Base-by-base conservation (phyloP, 1,140 invertebrate species). In the Teleogryllus occipitalis region DNA sequence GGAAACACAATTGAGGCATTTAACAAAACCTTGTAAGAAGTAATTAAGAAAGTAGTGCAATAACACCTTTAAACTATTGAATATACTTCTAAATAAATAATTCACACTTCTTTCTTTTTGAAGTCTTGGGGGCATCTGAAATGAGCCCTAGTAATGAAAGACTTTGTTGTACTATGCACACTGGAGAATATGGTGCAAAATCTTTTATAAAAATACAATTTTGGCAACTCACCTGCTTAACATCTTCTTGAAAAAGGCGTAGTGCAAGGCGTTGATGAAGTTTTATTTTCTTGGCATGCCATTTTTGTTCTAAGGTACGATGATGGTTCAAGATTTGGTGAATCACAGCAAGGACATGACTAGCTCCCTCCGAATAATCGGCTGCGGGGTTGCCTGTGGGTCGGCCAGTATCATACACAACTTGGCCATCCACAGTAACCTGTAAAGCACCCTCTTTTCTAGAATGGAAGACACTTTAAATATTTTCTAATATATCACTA, bases 271-370 rank as follows among this genome's bases (percentile, higher is more conserved):
- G 89, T 87, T 99, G 97, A 87, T 98, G 96, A 22, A 98, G 87
- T 85, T 97, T 95, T 47, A 98, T 94, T 87, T 98, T 95, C 80
- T 97, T 95, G 75, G 93, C 91, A 83, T 97, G 96, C 95, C 97
- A 99, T 76, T 96, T 91, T 82, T 96, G 94, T 87, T 99, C 97
- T 7, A 99, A 87, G 0, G 94, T 92, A 80, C 97, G 87, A 84
- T 99, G 97, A 85, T 98, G 96, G 79, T 95, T 95, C 78, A 98
- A 88, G 82, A 99, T 98, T 89, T 97, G 94, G 86, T 97, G 95
- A 82, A 97, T 98, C 18, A 96, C 94, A 47, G 93, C 93, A 78
- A 96, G 86, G 54, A 96, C 95, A 86, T 96, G 95, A 83, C 93
- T 94, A 72, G 95, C 95, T 18, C 94, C 97, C 83, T 97, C 96